Evolutionary conservation across 2,113 vertebrate species (phyloP), one percentile per base, ranked within the genome.

Genomic region (Tetrao urogallus): DNA sequence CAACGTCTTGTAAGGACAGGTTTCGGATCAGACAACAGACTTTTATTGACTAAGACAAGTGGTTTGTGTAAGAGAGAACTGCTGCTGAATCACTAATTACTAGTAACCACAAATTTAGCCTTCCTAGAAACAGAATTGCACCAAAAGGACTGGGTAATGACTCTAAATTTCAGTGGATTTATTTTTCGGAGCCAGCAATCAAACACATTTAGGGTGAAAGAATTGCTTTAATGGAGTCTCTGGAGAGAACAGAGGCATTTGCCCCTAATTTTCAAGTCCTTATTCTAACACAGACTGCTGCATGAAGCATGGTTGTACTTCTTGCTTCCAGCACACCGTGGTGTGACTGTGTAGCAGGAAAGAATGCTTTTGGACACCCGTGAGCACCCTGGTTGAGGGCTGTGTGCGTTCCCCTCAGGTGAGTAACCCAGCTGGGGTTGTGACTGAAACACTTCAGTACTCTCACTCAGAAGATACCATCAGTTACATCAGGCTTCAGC

Each of bases 341-440:
- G 24, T 25, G 54, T 65, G 77, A 50, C 18, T 9, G 9, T 2
- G 25, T 19, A 13, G 47, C 13, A 65, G 50, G 65, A 30, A 16
- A 19, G 67, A 77, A 8, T 36, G 45, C 60, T 47, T 28, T 16
- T 50, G 45, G 57, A 18, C 13, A 54, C 12, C 42, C 21, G 38
- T 34, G 20, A 25, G 45, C 36, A 10, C 21, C 28, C 8, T 32
- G 30, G 14, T 19, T 47, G 50, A 52, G 50, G 25, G 50, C 50
- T 52, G 50, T 14, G 8, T 27, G 54, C 54, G 18, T 56, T 56
- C 13, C 45, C 67, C 66, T 38, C n/a, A 2, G 42, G 64, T 2
- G 6, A 52, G 32, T 1, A 40, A 36, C 25, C 36, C 19, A 6
- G n/a, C 20, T 4, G 2, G 25, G 19, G 15, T 0, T 1, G 3